Base-by-base conservation (phyloP, 2,113 vertebrate species). In the Nibea coibor region DNA sequence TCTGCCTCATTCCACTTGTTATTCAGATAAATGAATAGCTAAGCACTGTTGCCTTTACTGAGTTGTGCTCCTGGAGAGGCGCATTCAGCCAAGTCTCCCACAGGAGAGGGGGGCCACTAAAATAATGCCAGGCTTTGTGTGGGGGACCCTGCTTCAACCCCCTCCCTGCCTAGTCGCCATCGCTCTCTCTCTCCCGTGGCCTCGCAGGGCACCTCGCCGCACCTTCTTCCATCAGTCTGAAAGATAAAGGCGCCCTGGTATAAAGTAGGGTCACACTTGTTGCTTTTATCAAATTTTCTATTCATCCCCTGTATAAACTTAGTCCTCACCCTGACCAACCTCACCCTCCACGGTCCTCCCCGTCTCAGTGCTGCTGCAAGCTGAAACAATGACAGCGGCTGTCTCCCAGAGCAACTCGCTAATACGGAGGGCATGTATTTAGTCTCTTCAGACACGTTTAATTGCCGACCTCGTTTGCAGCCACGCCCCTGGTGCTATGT, bases 81-180 rank as follows among this genome's bases (percentile, higher is more conserved):
- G 63, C 89, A 91, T 92, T 93, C 87, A 92, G 88, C 81, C 78
- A 59, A 86, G 72, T 75, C 87, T 91, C 92, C 87, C 85, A 91
- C 72, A 84, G 87, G 81, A 89, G 83, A 64, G 63, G 56, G 51
- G 75, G 76, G 50, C 15, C 63, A 39, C 59, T 75, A 78, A 87
- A 93, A 93, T 91, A 94, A 94, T 93, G 89, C 85, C 48, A 72
- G 85, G 87, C 91, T 93, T 94, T 94, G 92, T 94, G 72, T 86
- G 51, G 71, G 68, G 53, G 12, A 75, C 74, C 80, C 67, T 54
- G 77, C 78, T 81, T 86, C 87, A 80, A 47, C 77, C 73, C 77
- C 73, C 81, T 53, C 72, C 73, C 45, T 53, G 65, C 64, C 79
- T 78, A 83, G 84, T 86, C 35, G 76, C 68, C 75, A 31, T 68